Conservation (phyloP, 2,888 invertebrate species). For the Leptopilina drosophilae region DNA sequence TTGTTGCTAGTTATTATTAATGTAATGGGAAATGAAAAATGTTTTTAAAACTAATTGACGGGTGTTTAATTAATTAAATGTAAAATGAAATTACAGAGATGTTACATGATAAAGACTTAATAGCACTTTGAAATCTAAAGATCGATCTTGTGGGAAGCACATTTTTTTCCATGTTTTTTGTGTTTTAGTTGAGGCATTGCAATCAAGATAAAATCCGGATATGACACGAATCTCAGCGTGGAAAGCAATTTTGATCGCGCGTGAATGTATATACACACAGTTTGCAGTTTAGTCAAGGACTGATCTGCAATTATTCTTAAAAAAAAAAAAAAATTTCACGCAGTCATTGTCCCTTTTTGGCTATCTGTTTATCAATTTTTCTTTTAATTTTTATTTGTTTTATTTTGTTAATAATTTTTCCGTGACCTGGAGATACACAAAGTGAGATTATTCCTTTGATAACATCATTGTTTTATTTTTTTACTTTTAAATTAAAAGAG, state of each 20-base stretch:
- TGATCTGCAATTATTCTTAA: slow-evolving; percentile 12
- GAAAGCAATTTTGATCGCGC: slow-evolving; percentile 24
- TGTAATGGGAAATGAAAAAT: too few species aligned
- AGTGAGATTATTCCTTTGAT: background rate
- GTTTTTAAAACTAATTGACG: too few species aligned
- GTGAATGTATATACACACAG: slow-evolving; percentile 18
- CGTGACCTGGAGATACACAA: background rate
- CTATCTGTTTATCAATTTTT: slow-evolving; percentile 9
- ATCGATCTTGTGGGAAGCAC: slow-evolving; percentile 4
- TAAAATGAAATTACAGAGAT: too few species aligned
- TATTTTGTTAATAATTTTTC: background rate
- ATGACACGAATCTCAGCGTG: slow-evolving; percentile 25
- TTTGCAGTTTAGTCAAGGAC: slow-evolving; percentile 20
- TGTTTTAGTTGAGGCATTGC: background rate
- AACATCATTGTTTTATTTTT: background rate
- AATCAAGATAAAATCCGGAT: slow-evolving; percentile 24
- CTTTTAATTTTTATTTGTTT: background rate
- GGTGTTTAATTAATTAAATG: too few species aligned
- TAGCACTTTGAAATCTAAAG: background rate
- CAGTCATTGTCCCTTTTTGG: slow-evolving; percentile 28
- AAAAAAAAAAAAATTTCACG: background rate
- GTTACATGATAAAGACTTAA: too few species aligned
- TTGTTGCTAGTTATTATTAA: too few species aligned
- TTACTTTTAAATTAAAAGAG: background rate
- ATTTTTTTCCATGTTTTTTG: background rate